phyloP scores from a whole-genome alignment of 2,888 invertebrate species.

The Andricus quercusramuli region DNA sequence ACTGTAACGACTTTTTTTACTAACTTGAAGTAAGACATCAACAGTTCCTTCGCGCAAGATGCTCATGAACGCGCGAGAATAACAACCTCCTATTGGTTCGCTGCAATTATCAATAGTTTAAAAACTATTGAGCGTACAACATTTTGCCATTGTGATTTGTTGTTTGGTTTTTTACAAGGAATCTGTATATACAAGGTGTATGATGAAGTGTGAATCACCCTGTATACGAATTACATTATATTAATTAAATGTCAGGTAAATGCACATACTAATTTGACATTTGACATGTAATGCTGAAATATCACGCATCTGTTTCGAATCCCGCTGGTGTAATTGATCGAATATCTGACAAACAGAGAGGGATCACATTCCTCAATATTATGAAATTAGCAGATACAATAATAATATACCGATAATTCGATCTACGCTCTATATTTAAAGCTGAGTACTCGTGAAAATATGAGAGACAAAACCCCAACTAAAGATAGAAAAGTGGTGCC shows the following conservation, averaged over 20 bases:
- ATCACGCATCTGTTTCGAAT: conserved; percentile 5
- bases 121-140: no score
- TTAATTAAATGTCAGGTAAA: conserved; percentile 64
- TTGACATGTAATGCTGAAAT: conserved; percentile 39
- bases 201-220: no score
- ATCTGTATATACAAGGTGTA: no score
- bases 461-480: conserved; percentile 39
- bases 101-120: no score
- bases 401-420: conserved; percentile 13
- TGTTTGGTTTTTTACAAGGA: no score
- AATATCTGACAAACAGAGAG: not conserved
- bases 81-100: no score
- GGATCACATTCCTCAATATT: not conserved
- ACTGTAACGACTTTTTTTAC: no score
- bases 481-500: conserved; percentile 47
- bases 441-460: conserved; percentile 30
- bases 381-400: not conserved
- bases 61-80: no score
- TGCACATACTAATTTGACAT: conserved; percentile 56
- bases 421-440: not conserved
- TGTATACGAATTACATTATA: conserved; percentile 65
- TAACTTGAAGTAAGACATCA: no score
- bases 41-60: no score
- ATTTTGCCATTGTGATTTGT: no score
- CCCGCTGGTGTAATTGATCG: not conserved